Base-by-base conservation (phyloP, 2,888 invertebrate genomes). In the Asteroscopus sphinx region DNA sequence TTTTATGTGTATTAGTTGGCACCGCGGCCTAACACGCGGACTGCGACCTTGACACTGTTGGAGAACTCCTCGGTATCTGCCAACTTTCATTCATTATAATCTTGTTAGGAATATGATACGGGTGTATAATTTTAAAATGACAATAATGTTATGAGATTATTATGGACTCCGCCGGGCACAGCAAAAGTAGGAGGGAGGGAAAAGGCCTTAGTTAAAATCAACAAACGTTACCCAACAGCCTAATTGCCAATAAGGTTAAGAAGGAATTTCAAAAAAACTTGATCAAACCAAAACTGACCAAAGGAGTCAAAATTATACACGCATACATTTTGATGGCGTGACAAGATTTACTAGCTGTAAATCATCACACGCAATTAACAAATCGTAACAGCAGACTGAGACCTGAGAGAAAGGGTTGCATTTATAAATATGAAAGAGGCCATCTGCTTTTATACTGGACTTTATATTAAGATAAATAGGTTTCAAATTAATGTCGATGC, bases 1-100 rank as follows among this genome's bases (percentile, higher is more conserved):
- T 61, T 71, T 69, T 39, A 42, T 66, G 68, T 66, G 77, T 77
- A 75, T 72, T 68, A 77, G 79, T 86, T 88, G 87, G 87, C 87
- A 86, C 62, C 57, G 57, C 45, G 41, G 74, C 72, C 59, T 46
- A 68, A 65, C 76, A 82, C 80, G 77, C 81, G 77, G 63, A 68
- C 47, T 49, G 46, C 64, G 81, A 76, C 90, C 91, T 90, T 90
- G 90, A 90, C 90, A 87, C 85, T 89, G 85, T 85, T 83, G 81
- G 76, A 79, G 76, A 72, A 62, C 73, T 76, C 67, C 61, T 59
- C 68, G 74, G 80, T 87, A 87, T 88, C 83, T 87, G 89, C 88
- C 88, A 88, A 88, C 85, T 84, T 87, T 85, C 88, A 87, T 89
- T 88, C 86, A 89, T 76, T 76, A 77, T n/a, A n/a, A n/a, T 82